Conservation (phyloP, 2,888 invertebrate genomes). For the Drosophila leonis region DNA sequence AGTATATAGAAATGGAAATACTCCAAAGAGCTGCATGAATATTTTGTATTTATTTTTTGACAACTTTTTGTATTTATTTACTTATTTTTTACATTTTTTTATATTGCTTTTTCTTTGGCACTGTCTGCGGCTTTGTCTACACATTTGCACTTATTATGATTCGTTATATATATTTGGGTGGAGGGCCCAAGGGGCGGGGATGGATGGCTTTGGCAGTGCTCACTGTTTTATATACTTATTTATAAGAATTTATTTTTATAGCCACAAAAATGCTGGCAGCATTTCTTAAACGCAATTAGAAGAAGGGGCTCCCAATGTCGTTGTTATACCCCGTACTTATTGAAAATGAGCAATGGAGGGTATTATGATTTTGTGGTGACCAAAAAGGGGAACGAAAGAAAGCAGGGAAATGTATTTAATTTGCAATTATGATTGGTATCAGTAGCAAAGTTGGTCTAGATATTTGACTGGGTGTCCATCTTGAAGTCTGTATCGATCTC, state of each 20-base stretch:
- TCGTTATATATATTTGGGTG: constrained; percentile 22
- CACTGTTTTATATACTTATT: constrained; percentile 55
- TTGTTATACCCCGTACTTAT: constrained; percentile 22
- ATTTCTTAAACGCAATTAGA: constrained; percentile 70
- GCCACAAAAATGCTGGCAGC: constrained; percentile 60
- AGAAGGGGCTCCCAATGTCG: constrained; percentile 57
- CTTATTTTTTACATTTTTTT: constrained; percentile 23
- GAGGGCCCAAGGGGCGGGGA: neutral
- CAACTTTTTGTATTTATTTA: neutral
- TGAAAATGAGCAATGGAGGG: neutral
- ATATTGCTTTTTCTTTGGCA: constrained; percentile 53
- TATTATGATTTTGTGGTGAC: fast-evolving
- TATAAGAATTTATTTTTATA: constrained; percentile 68
- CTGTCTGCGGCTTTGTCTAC: constrained; percentile 51
- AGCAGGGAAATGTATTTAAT: neutral
- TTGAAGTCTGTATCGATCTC: too few relatives aligned
- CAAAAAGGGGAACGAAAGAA: neutral
- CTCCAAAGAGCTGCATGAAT: constrained; percentile 28
- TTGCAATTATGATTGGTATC: neutral
- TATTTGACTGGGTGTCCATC: too few relatives aligned
- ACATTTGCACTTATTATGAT: constrained; percentile 64
- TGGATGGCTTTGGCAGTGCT: constrained; percentile 46
- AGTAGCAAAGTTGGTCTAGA: too few relatives aligned
- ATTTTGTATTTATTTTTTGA: constrained; percentile 17
- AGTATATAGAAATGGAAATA: constrained; percentile 21